Evolutionary conservation across 2,888 invertebrate species (phyloP), one percentile per base, ranked within the genome.

Genomic region (Tetragnatha montana): DNA sequence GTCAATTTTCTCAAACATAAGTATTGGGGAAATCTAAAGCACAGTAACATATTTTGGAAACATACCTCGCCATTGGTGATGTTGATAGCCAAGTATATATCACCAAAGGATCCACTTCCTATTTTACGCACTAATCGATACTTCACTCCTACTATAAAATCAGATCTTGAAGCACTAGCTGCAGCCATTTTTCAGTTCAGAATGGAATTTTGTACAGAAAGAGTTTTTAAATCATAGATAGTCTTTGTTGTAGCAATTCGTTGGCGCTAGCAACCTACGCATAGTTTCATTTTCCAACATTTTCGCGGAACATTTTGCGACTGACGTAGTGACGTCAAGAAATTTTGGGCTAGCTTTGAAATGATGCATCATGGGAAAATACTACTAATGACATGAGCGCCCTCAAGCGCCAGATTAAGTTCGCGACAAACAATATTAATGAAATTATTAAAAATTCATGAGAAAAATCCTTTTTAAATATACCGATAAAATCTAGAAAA

Each of bases 71-170:
- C 92, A 91, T 92, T 92, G 47, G 91, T 91, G 50, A 91, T 89
- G 94, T 97, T 97, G 93, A 97, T 98, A 94, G 97, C 99, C 94
- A 99, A 95, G 95, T 99, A 99, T 94, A 99, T 99, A 95, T 99
- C 99, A 93, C 99, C 99, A 94, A 99, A 99, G 88, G 99, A 99
- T 92, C 99, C 99, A 93, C 98, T 99, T 93, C 99, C 98, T 94
- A 99, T 98, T 95, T 99, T 99, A 93, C 99, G 96, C 93, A 98
- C 98, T 93, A 99, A 96, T 94, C 99, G 96, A 95, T 98, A 99
- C 95, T 98, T 98, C 95, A 98, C 98, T 93, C 98, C 98, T 94
- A 98, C 96, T 94, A 97, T 95, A 94, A 97, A 96, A 94, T 97
- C 97, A 60, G 89, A 83, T 89, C 91, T 91, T 70, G 91, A 91